A percentile compares a stretch with the other conserved stretches of the same genome.
These are phyloP conservation scores for Heteractis magnifica DNA, from an alignment of 92 coral and sea anemone genomes.

Conservation along the genomic window DNA sequence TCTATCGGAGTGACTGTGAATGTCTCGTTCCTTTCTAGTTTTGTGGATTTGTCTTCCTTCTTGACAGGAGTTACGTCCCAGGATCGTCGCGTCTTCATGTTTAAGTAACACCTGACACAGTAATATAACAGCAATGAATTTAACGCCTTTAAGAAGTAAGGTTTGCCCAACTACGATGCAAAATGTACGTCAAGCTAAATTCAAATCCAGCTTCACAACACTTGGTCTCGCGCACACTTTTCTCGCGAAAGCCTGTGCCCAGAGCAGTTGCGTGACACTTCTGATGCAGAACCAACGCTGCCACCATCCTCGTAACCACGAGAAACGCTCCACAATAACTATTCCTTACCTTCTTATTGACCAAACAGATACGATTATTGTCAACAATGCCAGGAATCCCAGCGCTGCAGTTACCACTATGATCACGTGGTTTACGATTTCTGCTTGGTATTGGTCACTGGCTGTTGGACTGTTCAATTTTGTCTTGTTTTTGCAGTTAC, in stretches of 20 bases:
- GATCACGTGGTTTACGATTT: not conserved
- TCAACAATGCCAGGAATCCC: conserved; percentile 10
- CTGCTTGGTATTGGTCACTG: not conserved
- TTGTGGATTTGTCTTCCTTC: not conserved
- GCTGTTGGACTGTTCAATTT: not conserved
- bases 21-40: not conserved
- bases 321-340: not conserved
- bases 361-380: conserved; percentile 13
- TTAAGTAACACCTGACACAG: not conserved
- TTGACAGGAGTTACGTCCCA: not conserved
- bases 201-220: too few relatives aligned
- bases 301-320: not conserved
- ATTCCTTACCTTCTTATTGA: conserved; percentile 9
- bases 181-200: too few relatives aligned
- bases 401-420: not conserved
- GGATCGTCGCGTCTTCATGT: not conserved
- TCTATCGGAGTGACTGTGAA: not conserved
- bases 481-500: conserved; percentile 11
- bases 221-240: too few relatives aligned
- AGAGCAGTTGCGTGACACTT: too few relatives aligned
- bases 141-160: too few relatives aligned
- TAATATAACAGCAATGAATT: too few relatives aligned
- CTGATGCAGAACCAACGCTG: not conserved
- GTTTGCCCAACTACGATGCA: too few relatives aligned
- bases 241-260: too few relatives aligned